phyloP scores from a whole-genome alignment of 1,140 invertebrate genomes.

The Euura lappo region DNA sequence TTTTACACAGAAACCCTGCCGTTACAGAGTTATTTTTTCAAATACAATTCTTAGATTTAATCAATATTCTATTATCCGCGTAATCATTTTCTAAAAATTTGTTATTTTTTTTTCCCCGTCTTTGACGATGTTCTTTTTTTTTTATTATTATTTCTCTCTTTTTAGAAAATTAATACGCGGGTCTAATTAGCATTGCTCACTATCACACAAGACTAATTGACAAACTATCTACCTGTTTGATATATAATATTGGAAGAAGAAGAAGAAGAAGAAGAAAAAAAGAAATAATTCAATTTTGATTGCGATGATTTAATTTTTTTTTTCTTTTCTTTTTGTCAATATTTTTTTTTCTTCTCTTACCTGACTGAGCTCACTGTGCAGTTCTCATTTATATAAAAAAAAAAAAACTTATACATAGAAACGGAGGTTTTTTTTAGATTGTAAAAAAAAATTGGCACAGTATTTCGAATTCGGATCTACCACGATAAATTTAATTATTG shows the following conservation, averaged over 20 bases:
- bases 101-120: too few species aligned
- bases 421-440: not conserved
- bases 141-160: conserved; percentile 11
- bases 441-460: not conserved
- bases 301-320: not conserved
- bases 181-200: conserved; percentile 38
- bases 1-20: conserved; percentile 28
- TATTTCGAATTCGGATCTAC: not conserved
- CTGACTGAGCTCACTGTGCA: not conserved
- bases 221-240: conserved; percentile 31
- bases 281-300: not conserved
- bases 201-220: conserved; percentile 40
- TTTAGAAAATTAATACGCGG: conserved; percentile 32
- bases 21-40: conserved; percentile 42
- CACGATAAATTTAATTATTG: conserved; percentile 14
- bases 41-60: conserved; percentile 42
- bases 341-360: not conserved
- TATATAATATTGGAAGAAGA: conserved; percentile 14
- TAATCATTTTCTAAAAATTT: conserved; percentile 15
- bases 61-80: conserved; percentile 24
- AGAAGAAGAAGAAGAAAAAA: conserved; percentile 9
- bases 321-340: not conserved
- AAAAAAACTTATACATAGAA: not conserved
- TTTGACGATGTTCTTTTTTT: not conserved
- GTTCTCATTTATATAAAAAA: not conserved